These are phyloP conservation scores for Eidolon dupreanum DNA, from an alignment of 2,797 vertebrate genomes.

Conservation along the genomic window DNA sequence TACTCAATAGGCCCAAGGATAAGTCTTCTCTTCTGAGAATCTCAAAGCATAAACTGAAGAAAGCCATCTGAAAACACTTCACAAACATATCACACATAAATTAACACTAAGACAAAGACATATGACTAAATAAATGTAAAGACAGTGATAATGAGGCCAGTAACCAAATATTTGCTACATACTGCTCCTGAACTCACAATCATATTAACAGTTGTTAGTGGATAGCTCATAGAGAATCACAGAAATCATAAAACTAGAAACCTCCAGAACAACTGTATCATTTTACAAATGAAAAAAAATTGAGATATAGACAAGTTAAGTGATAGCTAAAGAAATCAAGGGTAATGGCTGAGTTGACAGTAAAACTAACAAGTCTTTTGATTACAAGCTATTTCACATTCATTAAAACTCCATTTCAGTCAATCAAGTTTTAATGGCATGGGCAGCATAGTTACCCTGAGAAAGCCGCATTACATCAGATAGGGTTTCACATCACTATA, in stretches of 20 bases:
- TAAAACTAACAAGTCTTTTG: not conserved
- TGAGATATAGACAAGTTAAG: not conserved
- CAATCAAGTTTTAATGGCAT: not conserved
- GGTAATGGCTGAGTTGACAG: not conserved
- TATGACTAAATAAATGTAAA: conserved; percentile 25
- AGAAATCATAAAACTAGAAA: not conserved
- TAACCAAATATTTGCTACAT: conserved; percentile 21
- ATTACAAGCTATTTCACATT: conserved; percentile 16
- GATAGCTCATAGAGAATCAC: not conserved
- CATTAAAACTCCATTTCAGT: not conserved
- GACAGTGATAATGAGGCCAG: not conserved
- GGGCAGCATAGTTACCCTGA: not conserved
- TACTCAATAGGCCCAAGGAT: not conserved
- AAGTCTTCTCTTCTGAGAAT: conserved; percentile 57
- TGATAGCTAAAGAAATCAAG: conserved; percentile 2
- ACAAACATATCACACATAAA: not conserved
- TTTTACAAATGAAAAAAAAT: conserved; percentile 20
- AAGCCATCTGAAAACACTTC: conserved; percentile 22
- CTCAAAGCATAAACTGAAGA: not conserved
- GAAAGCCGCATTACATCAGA: not conserved
- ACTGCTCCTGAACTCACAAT: conserved; percentile 12
- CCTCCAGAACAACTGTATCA: not conserved
- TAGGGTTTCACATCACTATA: not conserved
- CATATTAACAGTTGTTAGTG: not conserved
- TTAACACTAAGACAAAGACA: conserved; percentile 44